phyloP scores from a whole-genome alignment of 2,888 invertebrate species.

The Parelbella ahira region DNA sequence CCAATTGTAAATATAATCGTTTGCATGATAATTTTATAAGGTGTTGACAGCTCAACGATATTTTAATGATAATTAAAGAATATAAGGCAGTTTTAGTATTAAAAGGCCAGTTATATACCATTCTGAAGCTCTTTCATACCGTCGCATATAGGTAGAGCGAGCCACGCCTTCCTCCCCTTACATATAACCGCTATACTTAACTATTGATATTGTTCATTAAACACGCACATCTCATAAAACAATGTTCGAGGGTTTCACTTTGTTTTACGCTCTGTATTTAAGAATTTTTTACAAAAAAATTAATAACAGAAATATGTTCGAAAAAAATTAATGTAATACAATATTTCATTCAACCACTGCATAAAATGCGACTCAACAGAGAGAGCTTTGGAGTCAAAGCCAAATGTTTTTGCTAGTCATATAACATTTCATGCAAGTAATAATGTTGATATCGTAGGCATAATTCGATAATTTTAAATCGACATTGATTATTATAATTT shows the following conservation, averaged over 20 bases:
- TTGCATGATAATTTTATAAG: conserved; percentile 66
- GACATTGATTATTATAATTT: conserved; percentile 28
- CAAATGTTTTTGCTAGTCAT: conserved; percentile 44
- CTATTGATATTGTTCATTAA: too few species aligned
- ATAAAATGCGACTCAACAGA: too few species aligned
- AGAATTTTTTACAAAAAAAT: too few species aligned
- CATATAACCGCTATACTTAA: too few species aligned
- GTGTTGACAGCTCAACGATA: conserved; percentile 74
- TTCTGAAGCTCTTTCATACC: conserved; percentile 19
- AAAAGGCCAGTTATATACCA: conserved; percentile 46
- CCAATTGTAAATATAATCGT: conserved; percentile 62
- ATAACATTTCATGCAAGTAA: conserved; percentile 20
- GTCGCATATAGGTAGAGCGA: not conserved
- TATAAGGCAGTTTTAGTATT: conserved; percentile 50
- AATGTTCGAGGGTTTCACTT: too few species aligned
- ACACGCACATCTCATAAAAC: too few species aligned
- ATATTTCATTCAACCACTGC: too few species aligned
- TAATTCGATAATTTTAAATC: conserved; percentile 25
- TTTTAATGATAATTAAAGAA: conserved; percentile 56
- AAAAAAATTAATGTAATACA: too few species aligned
- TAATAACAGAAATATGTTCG: too few species aligned
- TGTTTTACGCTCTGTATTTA: too few species aligned
- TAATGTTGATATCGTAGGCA: conserved; percentile 25
- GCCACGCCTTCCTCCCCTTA: too few species aligned
- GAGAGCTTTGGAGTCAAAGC: conserved; percentile 24